Evolutionary conservation across 2,888 invertebrate species (phyloP), one percentile per base, ranked within the genome.

Genomic region (Carterocephalus palaemon): DNA sequence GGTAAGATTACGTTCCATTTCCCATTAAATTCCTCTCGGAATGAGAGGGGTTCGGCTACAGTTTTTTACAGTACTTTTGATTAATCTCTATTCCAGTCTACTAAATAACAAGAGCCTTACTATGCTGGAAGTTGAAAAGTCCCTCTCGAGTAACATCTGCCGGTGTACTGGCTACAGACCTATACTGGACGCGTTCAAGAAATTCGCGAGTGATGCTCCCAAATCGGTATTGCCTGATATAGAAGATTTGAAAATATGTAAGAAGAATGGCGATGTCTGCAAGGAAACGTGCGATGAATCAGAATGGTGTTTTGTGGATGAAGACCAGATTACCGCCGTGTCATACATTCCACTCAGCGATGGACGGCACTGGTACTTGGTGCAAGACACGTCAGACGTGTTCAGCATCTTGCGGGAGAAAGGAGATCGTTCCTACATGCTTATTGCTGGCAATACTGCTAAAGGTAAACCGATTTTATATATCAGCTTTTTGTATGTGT

Each of bases 371-470:
- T 92, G 91, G 87, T 84, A 85, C 50, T 89, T 89, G 65, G 88
- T 89, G 2, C 62, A 75, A 19, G 67, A 73, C 1, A 46, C 90
- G 0, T 63, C 67, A 10, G 83, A 89, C 43, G 76, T 91, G 23
- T 89, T 91, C 61, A 60, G 74, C 22, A 64, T 90, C 6, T 54
- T 79, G 3, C 46, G 66, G 13, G 46, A 72, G 79, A 63, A 71
- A 62, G 60, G 76, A 52, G 45, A 70, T 70, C 61, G 70, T 8
- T 80, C 76, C 19, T 92, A 91, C 50, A 88, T 90, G 72, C 63
- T 93, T 5, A 89, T 93, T 1, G 91, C 90, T 23, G 93, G 93
- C 12, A 93, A 93, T 62, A 93, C 93, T 2, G 92, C 90, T 8
- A 90, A 89, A 75, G 94, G 93, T 83, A 58, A 52, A 49, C 32